These are phyloP conservation scores for Villa cingulata DNA, from an alignment of 2,888 invertebrate species.

Conservation along the genomic window DNA sequence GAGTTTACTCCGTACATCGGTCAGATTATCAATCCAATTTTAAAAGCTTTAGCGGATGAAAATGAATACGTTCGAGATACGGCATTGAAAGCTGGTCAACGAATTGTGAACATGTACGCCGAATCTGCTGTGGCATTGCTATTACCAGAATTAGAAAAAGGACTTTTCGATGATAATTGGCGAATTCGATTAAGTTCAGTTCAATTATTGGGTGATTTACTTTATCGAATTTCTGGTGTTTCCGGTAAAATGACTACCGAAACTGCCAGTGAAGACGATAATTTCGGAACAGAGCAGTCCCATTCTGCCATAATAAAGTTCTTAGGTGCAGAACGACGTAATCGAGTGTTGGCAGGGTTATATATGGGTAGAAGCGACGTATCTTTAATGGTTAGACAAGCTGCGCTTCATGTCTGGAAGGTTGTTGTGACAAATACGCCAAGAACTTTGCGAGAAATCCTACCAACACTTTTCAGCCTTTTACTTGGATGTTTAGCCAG, in stretches of 20 bases:
- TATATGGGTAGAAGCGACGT: constrained; percentile 98
- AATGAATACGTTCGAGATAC: constrained; percentile 98
- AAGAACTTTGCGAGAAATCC: constrained; percentile 85
- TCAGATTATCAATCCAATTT: constrained; percentile 90
- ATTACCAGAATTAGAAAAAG: constrained; percentile 84
- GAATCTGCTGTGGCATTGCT: constrained; percentile 86
- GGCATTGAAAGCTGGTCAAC: constrained; percentile 88
- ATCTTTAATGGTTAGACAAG: constrained; percentile 91
- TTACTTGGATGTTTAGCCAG: constrained; percentile 89
- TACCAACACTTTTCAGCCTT: constrained; percentile 84
- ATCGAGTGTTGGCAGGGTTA: constrained; percentile 82
- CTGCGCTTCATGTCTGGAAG: constrained; percentile 98
- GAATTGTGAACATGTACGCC: constrained; percentile 92
- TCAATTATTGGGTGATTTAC: constrained; percentile 84
- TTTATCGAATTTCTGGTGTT: constrained; percentile 94
- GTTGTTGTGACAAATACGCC: constrained; percentile 98
- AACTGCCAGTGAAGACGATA: constrained; percentile 96
- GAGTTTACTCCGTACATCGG: constrained; percentile 94
- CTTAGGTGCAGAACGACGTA: constrained; percentile 78
- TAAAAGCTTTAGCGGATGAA: constrained; percentile 96
- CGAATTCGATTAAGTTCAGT: constrained; percentile 90
- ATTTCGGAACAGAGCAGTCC: constrained; percentile 95
- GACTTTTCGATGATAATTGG: constrained; percentile 98
- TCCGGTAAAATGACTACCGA: constrained; percentile 99
- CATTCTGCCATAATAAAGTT: constrained; percentile 81